Evolutionary conservation across 2,797 vertebrate species (phyloP), one percentile per base, ranked within the genome.

Genomic region (Fratercula arctica): DNA sequence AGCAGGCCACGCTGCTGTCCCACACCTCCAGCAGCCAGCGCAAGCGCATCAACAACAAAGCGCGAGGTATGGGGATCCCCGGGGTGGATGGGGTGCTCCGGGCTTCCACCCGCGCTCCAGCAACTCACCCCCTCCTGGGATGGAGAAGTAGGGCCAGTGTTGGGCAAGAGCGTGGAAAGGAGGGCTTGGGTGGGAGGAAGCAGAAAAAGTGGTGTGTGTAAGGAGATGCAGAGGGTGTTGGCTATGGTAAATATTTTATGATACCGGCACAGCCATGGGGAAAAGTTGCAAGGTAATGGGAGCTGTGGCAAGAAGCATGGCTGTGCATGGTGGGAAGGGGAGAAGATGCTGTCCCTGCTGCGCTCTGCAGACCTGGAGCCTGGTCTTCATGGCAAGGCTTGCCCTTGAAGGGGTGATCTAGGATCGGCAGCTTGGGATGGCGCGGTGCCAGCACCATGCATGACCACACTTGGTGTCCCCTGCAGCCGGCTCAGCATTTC

Each of bases 1-100:
- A 99, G 97, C 99, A 99, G 96, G 99, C 99, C 97, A 99, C 99
- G 0, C 97, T 99, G 88, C 98, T 99, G 53, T 99, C 99, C 3
- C 99, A 99, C 96, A 99, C 99, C 51, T 99, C 99, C 95, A 99
- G 99, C 96, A 99, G 98, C 98, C 99, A 99, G 94, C 99, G 99
- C 95, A 99, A 99, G 79, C 98, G 99, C 50, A 98, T 99, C 95
- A 99, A 99, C 98, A 99, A 98, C 98, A 99, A 99, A 97, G 99
- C 99, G 3, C 98, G 99, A 96, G 99, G 99, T 99, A 98, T 35
- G 87, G 41, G 17, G 1, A 20, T 45, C 33, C 61, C 57, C 1
- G 4, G 73, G 41, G n/a, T 5, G 21, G 26, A 16, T 2, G 28
- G 41, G 59, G 15, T 28, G 72, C 63, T 48, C 24, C 20, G 78